Conservation (phyloP, 2,113 vertebrate genomes). For the Eudyptes chrysolophus region DNA sequence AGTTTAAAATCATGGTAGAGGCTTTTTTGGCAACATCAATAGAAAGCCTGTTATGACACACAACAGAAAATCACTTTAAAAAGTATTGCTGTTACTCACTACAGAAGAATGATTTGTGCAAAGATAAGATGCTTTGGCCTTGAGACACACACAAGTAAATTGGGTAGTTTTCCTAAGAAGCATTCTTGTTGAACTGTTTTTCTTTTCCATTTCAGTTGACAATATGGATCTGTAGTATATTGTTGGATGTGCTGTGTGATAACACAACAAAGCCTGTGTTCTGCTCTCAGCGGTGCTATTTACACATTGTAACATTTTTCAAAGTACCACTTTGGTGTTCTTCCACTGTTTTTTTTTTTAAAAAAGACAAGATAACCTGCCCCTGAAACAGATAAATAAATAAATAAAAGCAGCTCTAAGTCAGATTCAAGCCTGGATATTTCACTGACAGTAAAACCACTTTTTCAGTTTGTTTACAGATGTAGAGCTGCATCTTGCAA, state of each 20-base stretch:
- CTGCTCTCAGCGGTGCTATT: slow-evolving; percentile 46
- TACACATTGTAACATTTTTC: slow-evolving; percentile 46
- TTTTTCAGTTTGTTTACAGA: not conserved
- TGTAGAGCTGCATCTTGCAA: not conserved
- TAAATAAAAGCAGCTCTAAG: not conserved
- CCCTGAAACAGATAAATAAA: not conserved
- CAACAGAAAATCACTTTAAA: slow-evolving; percentile 42
- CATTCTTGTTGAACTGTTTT: slow-evolving; percentile 62
- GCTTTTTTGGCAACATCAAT: not conserved
- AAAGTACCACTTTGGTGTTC: slow-evolving; percentile 22
- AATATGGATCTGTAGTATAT: slow-evolving; percentile 61
- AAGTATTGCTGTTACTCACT: slow-evolving; percentile 57
- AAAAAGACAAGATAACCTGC: not conserved
- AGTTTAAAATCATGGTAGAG: slow-evolving; percentile 10
- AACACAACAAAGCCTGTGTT: slow-evolving; percentile 62
- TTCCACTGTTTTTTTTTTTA: not conserved
- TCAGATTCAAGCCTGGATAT: not conserved
- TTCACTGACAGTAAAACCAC: not conserved
- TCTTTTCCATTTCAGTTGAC: slow-evolving; percentile 56
- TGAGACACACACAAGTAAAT: slow-evolving; percentile 61
- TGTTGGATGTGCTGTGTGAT: slow-evolving; percentile 59
- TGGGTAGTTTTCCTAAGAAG: slow-evolving; percentile 64
- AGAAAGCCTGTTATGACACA: slow-evolving; percentile 45
- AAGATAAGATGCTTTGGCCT: slow-evolving; percentile 57
- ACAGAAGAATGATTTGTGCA: slow-evolving; percentile 60